Evolutionary conservation across 2,888 invertebrate species (phyloP).

Genomic region (Xylota sylvarum): DNA sequence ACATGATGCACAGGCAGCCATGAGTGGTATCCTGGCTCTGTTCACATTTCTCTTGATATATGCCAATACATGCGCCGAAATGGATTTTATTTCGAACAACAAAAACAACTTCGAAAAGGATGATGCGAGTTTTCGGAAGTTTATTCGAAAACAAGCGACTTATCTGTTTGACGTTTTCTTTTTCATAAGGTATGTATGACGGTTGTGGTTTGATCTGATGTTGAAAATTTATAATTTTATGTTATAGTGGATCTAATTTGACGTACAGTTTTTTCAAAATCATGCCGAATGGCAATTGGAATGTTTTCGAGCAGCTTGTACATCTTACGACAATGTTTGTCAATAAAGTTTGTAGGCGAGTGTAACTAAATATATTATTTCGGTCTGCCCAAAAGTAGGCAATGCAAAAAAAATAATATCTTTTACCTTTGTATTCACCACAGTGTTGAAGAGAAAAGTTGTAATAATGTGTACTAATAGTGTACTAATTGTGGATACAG

Average conservation of each 20-base stretch:
- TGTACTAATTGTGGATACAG: too few relatives aligned
- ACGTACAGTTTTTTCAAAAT: conserved; percentile 88
- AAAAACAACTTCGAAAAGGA: conserved; percentile 19
- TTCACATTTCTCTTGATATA: conserved; percentile 89
- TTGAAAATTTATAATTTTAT: background rate
- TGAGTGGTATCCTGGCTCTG: conserved; percentile 83
- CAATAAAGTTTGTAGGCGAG: conserved; percentile 87
- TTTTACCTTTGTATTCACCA: too few relatives aligned
- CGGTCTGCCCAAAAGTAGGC: conserved; percentile 26
- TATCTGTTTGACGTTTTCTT: conserved; percentile 85
- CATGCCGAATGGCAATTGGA: conserved; percentile 83
- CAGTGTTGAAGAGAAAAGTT: too few relatives aligned
- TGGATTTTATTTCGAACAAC: conserved; percentile 87
- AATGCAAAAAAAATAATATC: background rate
- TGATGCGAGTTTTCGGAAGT: conserved; percentile 78
- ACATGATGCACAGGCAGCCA: conserved; percentile 61
- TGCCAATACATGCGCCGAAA: conserved; percentile 87
- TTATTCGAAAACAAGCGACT: conserved; percentile 74
- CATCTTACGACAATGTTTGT: conserved; percentile 86
- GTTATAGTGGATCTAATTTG: conserved; percentile 87
- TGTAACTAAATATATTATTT: conserved; percentile 2
- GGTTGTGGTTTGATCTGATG: background rate
- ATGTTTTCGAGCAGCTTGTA: conserved; percentile 85
- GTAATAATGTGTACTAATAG: too few relatives aligned
- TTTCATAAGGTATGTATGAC: conserved; percentile 86